These are phyloP conservation scores for Globodera rostochiensis DNA, from an alignment of 1,140 invertebrate species.

Conservation along the genomic window DNA sequence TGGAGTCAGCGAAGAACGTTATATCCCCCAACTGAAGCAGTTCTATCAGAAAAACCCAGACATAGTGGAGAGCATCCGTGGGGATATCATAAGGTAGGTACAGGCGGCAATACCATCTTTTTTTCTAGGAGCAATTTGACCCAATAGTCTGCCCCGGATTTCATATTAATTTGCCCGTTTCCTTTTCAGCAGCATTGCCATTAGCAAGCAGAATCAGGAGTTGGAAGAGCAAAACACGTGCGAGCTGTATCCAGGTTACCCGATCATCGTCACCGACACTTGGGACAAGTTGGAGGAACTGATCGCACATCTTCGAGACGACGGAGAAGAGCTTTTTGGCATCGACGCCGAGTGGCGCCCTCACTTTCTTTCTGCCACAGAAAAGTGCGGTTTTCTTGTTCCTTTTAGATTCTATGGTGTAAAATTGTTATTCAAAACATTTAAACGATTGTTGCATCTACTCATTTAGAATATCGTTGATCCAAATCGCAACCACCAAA, in stretches of 20 bases:
- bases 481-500: constrained; percentile 31
- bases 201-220: constrained; percentile 13
- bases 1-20: background rate
- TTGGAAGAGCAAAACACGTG: constrained; percentile 19
- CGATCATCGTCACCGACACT: constrained; percentile 23
- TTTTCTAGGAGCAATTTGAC: background rate
- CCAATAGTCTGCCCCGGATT: no score
- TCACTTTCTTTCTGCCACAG: constrained; percentile 28
- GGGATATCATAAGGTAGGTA: background rate
- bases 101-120: background rate
- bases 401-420: background rate
- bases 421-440: background rate
- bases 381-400: constrained; percentile 21
- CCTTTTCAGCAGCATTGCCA: constrained; percentile 12
- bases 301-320: constrained; percentile 23
- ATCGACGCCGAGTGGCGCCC: constrained; percentile 40
- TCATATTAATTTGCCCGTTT: background rate
- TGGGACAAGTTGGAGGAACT: constrained; percentile 24
- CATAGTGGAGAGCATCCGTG: background rate
- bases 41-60: background rate
- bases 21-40: background rate
- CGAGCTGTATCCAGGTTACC: constrained; percentile 9
- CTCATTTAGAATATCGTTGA: constrained; percentile 30
- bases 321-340: constrained; percentile 27
- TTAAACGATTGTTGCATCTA: constrained; percentile 5